A percentile compares a stretch with the other conserved stretches of the same genome.
phyloP scores from a whole-genome alignment of 2,797 vertebrate genomes.

The Rhabdomys pumilio region DNA sequence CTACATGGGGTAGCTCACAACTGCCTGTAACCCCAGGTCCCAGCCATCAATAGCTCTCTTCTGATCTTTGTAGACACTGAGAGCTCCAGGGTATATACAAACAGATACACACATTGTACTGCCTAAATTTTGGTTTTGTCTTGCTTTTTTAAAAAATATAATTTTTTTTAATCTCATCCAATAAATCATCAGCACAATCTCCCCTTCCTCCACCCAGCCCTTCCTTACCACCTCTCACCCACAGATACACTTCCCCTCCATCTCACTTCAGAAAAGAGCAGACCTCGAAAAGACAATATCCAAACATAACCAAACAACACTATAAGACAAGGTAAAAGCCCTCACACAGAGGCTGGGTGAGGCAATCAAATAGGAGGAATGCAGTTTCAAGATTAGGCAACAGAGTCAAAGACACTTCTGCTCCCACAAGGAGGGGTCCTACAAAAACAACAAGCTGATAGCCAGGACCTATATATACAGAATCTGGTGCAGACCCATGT shows the following conservation, averaged over 20 bases:
- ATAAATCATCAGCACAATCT: not conserved
- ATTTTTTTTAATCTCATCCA: not conserved
- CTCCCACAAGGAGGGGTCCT: not conserved
- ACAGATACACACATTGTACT: not conserved
- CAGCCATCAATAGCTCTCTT: not conserved
- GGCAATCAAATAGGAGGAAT: not conserved
- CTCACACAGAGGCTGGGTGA: not conserved
- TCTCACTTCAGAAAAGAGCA: not conserved
- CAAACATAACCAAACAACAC: not conserved
- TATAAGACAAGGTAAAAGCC: not conserved
- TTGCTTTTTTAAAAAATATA: not conserved
- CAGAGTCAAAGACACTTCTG: not conserved
- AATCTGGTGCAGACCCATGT: too few species aligned
- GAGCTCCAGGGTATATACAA: not conserved
- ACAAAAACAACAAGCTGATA: not conserved
- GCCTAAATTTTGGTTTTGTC: not conserved
- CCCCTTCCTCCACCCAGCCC: not conserved
- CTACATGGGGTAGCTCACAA: not conserved
- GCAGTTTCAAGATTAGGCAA: not conserved
- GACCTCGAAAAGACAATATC: not conserved
- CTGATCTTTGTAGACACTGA: not conserved
- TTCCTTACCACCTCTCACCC: not conserved
- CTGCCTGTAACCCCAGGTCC: too few species aligned
- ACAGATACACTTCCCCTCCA: not conserved
- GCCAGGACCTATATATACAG: not conserved